Percentiles rank a stretch among this genome's conserved stretches.
phyloP scores from a whole-genome alignment of 2,797 vertebrate genomes.

The Ctenopoma multispine region DNA sequence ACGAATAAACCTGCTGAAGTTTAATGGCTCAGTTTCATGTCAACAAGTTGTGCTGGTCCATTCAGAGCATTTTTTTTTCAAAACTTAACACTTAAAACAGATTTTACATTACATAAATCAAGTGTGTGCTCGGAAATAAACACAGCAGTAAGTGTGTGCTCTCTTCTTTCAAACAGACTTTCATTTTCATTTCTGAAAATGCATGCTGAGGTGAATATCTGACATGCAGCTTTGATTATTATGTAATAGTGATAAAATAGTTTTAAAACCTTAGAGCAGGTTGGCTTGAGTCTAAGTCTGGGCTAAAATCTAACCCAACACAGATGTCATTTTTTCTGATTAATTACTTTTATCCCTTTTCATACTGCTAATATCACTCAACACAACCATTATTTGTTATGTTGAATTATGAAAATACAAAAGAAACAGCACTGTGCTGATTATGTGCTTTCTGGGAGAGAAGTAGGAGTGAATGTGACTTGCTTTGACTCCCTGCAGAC shows the following conservation, averaged over 20 bases:
- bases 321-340: no score
- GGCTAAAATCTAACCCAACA: neutral
- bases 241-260: conserved; percentile 3
- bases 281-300: neutral
- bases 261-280: neutral
- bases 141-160: neutral
- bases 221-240: neutral
- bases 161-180: neutral
- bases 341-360: no score
- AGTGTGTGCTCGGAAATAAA: no score
- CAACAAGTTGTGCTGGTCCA: neutral
- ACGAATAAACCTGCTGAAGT: conserved; percentile 6
- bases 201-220: neutral
- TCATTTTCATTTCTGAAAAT: neutral
- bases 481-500: neutral
- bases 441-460: neutral
- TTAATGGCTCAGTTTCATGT: conserved; percentile 11
- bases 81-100: conserved; percentile 2
- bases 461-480: neutral
- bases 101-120: neutral
- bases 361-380: neutral
- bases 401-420: conserved; percentile 1
- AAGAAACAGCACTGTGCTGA: neutral
- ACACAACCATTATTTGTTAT: no score
- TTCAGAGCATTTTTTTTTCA: conserved; percentile 1